Conservation (phyloP, 2,113 vertebrate species). For the Piaya cayana region DNA sequence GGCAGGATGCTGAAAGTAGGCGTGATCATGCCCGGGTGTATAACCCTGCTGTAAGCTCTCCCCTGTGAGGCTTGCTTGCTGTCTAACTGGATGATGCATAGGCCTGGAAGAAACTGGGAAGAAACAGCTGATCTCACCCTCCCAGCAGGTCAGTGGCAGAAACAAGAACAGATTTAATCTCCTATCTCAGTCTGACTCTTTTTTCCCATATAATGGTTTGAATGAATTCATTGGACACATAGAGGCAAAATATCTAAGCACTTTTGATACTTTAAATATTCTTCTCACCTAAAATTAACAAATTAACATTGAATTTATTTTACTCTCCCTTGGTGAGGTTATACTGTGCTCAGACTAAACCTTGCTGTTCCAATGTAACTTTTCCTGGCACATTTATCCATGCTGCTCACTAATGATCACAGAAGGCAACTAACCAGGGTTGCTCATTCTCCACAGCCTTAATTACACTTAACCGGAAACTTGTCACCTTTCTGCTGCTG, state of each 20-base stretch:
- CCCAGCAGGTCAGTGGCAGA: not conserved
- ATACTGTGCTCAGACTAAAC: not conserved
- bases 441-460: slow-evolving; percentile 22
- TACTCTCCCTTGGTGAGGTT: not conserved
- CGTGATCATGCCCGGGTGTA: not conserved
- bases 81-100: not conserved
- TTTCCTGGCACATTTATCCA: not conserved
- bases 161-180: not conserved
- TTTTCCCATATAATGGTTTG: not conserved
- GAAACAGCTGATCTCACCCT: not conserved
- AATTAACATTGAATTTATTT: not conserved
- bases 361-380: not conserved
- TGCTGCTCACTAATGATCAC: not conserved
- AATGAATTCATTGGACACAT: not conserved
- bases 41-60: not conserved
- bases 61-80: not conserved
- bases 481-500: not conserved
- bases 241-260: not conserved
- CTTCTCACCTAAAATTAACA: not conserved
- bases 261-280: not conserved
- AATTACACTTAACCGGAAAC: not conserved
- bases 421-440: not conserved
- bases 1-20: not conserved
- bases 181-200: not conserved
- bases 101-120: not conserved